phyloP scores from a whole-genome alignment of 2,113 vertebrate species.

The Larimichthys crocea region DNA sequence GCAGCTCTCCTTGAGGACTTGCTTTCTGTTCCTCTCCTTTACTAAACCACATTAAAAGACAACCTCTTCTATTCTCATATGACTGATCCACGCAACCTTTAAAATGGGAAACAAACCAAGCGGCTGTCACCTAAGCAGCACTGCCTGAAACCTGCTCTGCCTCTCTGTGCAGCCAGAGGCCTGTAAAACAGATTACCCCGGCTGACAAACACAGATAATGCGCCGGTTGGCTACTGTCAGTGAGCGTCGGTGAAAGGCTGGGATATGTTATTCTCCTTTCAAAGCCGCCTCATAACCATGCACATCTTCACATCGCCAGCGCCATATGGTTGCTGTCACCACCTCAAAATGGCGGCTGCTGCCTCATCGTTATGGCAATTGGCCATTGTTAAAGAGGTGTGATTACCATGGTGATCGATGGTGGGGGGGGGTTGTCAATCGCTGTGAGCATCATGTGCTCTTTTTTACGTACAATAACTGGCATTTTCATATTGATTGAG shows the following conservation, averaged over 20 bases:
- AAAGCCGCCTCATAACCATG: neutral
- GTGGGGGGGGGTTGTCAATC: neutral
- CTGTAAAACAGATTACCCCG: conserved; percentile 15
- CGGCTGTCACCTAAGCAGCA: conserved; percentile 18
- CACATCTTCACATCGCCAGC: conserved; percentile 18
- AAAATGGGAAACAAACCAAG: conserved; percentile 8
- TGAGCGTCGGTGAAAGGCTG: neutral
- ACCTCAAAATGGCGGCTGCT: conserved; percentile 55
- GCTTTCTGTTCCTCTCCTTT: conserved; percentile 35
- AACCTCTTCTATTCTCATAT: neutral
- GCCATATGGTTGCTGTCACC: conserved; percentile 48
- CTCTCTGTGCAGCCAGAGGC: conserved; percentile 24
- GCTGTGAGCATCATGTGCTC: neutral
- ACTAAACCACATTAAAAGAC: conserved; percentile 7
- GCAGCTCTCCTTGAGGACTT: neutral
- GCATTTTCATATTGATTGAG: conserved; percentile 3
- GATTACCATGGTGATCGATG: conserved; percentile 45
- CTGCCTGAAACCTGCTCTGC: conserved; percentile 32
- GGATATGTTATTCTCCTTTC: conserved; percentile 7
- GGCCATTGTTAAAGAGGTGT: conserved; percentile 43
- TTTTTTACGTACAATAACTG: neutral
- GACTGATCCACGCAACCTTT: conserved; percentile 12
- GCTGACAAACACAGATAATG: conserved; percentile 42
- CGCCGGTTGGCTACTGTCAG: conserved; percentile 23
- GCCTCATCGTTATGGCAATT: conserved; percentile 31